Conservation (phyloP, 2,797 vertebrate species). For the Pteronotus mesoamericanus region DNA sequence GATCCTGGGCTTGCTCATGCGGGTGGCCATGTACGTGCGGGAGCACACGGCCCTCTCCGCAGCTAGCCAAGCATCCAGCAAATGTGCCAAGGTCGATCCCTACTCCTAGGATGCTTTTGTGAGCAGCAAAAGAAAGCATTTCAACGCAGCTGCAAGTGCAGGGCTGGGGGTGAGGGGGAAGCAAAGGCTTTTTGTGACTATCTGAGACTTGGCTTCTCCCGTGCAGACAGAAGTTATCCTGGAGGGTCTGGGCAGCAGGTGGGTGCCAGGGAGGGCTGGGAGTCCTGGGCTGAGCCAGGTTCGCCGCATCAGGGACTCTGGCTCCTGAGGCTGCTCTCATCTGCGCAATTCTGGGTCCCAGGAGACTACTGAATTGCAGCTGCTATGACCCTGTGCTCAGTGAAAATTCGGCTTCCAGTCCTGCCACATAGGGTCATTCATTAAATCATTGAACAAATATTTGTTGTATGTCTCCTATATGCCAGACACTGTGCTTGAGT, state of each 20-base stretch:
- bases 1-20: slow-evolving; percentile 76
- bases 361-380: not conserved
- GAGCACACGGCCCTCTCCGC: not conserved
- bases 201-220: not conserved
- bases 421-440: not conserved
- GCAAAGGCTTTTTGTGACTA: not conserved
- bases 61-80: not conserved
- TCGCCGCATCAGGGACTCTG: not conserved
- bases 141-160: not conserved
- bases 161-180: not conserved
- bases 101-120: not conserved
- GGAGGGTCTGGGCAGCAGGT: not conserved
- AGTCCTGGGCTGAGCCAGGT: not conserved
- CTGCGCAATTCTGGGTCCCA: not conserved
- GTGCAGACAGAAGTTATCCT: not conserved
- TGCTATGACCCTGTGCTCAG: not conserved
- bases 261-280: not conserved
- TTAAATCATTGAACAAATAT: not conserved
- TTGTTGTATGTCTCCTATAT: not conserved
- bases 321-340: not conserved
- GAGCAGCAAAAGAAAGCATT: not conserved
- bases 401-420: not conserved
- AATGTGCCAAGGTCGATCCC: not conserved
- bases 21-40: slow-evolving; percentile 61
- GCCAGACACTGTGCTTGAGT: not conserved